Evolutionary conservation across 1,140 invertebrate genomes (phyloP), one percentile per base, ranked within the genome.

Genomic region (Pogonomyrmex californicus): DNA sequence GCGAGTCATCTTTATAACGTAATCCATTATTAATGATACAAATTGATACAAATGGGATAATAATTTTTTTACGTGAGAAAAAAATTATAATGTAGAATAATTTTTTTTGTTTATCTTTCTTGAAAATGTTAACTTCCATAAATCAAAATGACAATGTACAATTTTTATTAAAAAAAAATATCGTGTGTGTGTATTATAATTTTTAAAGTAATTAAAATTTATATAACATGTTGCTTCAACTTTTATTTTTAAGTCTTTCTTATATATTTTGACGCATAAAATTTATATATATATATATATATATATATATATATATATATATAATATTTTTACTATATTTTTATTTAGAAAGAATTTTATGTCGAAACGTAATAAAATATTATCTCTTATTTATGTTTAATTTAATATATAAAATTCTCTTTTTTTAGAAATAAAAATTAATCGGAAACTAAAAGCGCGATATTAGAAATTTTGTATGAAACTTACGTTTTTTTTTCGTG

Each of bases 371-470:
- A 63, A 63, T 36, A 62, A 62, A 62, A 62, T 63, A 7, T 63
- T 10, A 10, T 66, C 17, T 6, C 2, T 62, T 4, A 1, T 5
- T n/a, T 23, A 65, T 14, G 7, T 65, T n/a, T 6, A 63, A 36
- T 65, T 65, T 17, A n/a, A n/a, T 23, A 6, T 17, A 10, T 17
- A 38, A 63, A 71, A 71, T 36, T 71, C 7, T 36, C 4, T n/a
- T n/a, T n/a, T n/a, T n/a, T n/a, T 71, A 14, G 10, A 49, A 58
- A 41, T 75, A 41, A 41, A n/a, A 68, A 56, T 38, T 23, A 54
- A 38, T 12, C 0, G 38, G 7, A 10, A 41, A 75, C 3, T 36
- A 38, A 54, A 51, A 51, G 0, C 17, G 1, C 9, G 10, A 38
- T 41, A 73, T 23, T 23, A 23, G 23, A 23, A 23, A 23, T 23